phyloP scores from a whole-genome alignment of 2,797 vertebrate species.

The Malacoctenus gilli region DNA sequence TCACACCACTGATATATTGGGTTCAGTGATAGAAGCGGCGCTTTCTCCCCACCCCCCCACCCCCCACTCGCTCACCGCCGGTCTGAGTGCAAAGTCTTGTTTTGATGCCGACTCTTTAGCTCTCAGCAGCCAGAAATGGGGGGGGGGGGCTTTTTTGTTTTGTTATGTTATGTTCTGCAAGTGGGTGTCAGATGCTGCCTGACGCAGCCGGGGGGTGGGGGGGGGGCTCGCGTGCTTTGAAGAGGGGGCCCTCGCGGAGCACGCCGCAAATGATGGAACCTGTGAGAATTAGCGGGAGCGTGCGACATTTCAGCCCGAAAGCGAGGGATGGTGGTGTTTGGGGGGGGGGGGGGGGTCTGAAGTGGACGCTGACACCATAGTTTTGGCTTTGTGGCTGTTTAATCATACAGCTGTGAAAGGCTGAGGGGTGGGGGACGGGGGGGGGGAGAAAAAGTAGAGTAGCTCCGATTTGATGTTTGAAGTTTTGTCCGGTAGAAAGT shows the following conservation, averaged over 20 bases:
- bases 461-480: slow-evolving; percentile 32
- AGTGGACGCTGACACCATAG: slow-evolving; percentile 8
- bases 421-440: too few relatives aligned
- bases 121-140: neutral
- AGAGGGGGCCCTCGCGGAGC: too few relatives aligned
- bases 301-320: neutral
- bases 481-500: slow-evolving; percentile 15
- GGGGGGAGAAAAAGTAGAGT: slow-evolving; percentile 11
- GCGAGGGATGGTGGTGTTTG: too few relatives aligned
- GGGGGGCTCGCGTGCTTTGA: neutral
- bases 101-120: neutral
- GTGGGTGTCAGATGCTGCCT: neutral
- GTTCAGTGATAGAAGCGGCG: neutral
- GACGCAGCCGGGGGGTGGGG: neutral
- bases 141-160: too few relatives aligned
- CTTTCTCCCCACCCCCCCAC: neutral
- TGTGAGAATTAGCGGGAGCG: neutral
- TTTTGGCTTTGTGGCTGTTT: slow-evolving; percentile 18
- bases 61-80: neutral
- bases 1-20: neutral
- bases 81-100: neutral
- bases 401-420: slow-evolving; percentile 18
- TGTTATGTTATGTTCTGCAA: too few relatives aligned
- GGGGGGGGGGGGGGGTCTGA: too few relatives aligned
- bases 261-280: neutral